A percentile compares a stretch with the other conserved stretches of the same genome.
Conservation (phyloP, 2,888 invertebrate species). For the Dysmachus trigonus region DNA sequence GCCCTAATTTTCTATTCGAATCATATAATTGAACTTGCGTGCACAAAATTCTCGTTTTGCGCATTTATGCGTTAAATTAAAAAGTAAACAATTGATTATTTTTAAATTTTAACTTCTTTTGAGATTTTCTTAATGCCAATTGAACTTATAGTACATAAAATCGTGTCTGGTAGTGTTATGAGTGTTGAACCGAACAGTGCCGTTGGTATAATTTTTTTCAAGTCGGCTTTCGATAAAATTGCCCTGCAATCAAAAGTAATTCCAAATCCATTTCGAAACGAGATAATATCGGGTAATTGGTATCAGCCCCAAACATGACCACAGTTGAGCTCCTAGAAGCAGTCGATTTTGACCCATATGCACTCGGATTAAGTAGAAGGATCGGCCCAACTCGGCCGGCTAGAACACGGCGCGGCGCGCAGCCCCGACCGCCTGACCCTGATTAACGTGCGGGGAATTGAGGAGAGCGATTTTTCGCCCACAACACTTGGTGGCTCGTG, state of each 20-base stretch:
- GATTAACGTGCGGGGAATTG: neutral
- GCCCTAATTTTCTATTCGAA: too few species aligned
- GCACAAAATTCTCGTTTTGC: too few species aligned
- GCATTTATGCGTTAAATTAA: too few species aligned
- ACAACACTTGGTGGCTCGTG: constrained; percentile 48
- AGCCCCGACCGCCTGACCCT: neutral
- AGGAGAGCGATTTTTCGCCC: constrained; percentile 30
- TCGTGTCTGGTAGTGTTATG: neutral
- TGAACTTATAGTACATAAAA: neutral
- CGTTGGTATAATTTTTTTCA: neutral
- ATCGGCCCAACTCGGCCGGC: neutral
- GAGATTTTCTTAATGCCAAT: neutral
- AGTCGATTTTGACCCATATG: neutral
- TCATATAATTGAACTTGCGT: too few species aligned
- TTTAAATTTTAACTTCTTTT: too few species aligned
- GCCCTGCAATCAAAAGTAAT: neutral
- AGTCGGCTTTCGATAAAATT: neutral
- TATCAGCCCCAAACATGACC: neutral
- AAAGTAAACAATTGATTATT: too few species aligned
- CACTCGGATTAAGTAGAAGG: constrained; percentile 3
- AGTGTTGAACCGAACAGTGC: neutral
- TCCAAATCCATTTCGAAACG: neutral
- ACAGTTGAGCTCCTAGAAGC: neutral
- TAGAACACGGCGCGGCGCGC: neutral
- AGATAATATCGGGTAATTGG: neutral